Base-by-base conservation (phyloP, 2,797 vertebrate genomes). In the Diglossa cyanea region DNA sequence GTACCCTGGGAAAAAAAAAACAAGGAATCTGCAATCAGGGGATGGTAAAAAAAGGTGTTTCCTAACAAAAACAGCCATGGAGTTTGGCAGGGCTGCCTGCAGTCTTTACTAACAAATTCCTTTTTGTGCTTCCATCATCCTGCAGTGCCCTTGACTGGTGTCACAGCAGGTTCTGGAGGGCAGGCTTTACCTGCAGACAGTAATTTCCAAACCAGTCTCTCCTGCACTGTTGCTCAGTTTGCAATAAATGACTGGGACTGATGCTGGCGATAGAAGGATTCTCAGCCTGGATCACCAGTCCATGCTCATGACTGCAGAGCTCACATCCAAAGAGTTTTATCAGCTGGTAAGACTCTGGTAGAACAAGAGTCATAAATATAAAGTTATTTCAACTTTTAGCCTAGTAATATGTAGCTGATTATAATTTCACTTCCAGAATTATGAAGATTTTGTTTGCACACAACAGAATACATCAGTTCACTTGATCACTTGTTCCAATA, bases 151-250 rank as follows among this genome's bases (percentile, higher is more conserved):
- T 24, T n/a, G 37, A 33, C 18, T 18, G 42, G 31, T 74, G 40
- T 20, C n/a, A 3, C 33, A 40, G 35, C 42, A 53, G 39, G 1
- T 26, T 35, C 65, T 70, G 83, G 30, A 48, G 72, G 60, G 19
- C 39, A 26, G 20, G 40, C n/a, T 68, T n/a, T 17, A 28, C 60
- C 72, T n/a, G 39, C 26, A 45, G 45, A 10, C 8, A 12, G 26
- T 19, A 14, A 16, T 33, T 85, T 91, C 78, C 62, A 68, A 48
- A 31, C 7, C 19, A 7, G 16, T 3, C 18, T 78, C 17, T 68
- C 54, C 11, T 23, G 3, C 1, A 0, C 7, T 24, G 7, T 6
- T 13, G 6, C 45, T 61, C 0, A 2, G 1, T n/a, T 37, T 45
- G 55, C 16, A 9, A 11, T 31, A 10, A 8, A 0, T 9, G 11